Evolutionary conservation across 2,888 invertebrate species (phyloP), one percentile per base, ranked within the genome.

Genomic region (Tetanocera ferruginea): DNA sequence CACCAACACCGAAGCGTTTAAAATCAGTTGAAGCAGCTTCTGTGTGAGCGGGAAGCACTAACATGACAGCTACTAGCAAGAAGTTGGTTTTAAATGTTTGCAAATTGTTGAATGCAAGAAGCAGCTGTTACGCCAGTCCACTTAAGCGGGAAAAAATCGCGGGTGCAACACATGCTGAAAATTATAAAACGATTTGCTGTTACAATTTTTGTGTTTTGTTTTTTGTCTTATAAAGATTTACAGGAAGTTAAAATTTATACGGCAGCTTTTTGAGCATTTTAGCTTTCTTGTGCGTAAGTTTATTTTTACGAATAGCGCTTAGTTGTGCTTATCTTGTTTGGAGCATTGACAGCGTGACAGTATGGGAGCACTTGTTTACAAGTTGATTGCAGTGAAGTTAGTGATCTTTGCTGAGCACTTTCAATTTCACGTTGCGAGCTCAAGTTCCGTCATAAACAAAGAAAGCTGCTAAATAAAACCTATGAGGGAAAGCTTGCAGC

Each of bases 101-200:
- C 72, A 72, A 72, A 72, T 72, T 72, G 72, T 14, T 57, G 14
- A 11, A 43, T 43, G 69, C 69, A 69, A 71, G 19, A 51, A 71
- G 31, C 73, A n/a, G 28, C 34, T 71, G 23, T 6, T 19, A 23
- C 14, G 1, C 43, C 43, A 43, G 43, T 2, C 11, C 43, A 11
- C 43, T 28, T 14, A 3, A 57, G 70, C 25, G 34, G 19, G 67
- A 28, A 37, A 66, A 79, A 81, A 82, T 60, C 23, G 23, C 81
- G 77, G 79, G 81, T 82, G 81, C 79, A 80, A 82, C 83, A 82
- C 82, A 82, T 79, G 79, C 76, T 60, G 75, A 76, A 82, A 83
- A 83, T 83, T 83, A 83, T 81, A 83, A 83, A 83, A 81, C 82
- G 80, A 83, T 83, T 83, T 83, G 82, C 82, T 57, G 57, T 19